Conservation (phyloP, 2,888 invertebrate species). For the Andrena dorsata region DNA sequence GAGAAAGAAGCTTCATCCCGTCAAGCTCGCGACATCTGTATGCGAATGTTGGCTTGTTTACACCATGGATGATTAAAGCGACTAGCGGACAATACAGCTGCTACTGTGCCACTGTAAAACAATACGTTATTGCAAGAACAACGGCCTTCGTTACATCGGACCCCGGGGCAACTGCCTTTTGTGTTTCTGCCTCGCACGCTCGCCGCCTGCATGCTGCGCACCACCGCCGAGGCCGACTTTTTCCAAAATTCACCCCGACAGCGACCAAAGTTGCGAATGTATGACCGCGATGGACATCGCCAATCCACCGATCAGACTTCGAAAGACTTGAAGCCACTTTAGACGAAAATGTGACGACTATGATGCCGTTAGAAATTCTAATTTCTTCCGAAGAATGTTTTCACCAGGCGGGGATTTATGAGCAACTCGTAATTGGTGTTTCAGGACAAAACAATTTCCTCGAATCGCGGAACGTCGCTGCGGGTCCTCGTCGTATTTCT, state of each 20-base stretch:
- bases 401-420: not conserved
- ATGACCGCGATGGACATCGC: not conserved
- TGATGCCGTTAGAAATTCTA: too few species aligned
- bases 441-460: not conserved
- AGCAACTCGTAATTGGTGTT: not conserved
- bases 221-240: not conserved
- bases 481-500: slow-evolving; percentile 4
- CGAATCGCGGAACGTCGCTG: not conserved
- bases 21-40: not conserved
- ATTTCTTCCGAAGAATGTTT: too few species aligned
- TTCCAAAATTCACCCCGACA: slow-evolving; percentile 27
- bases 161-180: slow-evolving; percentile 49
- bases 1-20: too few species aligned
- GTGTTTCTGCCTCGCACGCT: slow-evolving; percentile 15
- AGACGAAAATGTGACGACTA: too few species aligned
- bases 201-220: not conserved
- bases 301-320: slow-evolving; percentile 2
- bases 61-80: slow-evolving; percentile 54
- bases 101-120: slow-evolving; percentile 38
- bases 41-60: slow-evolving; percentile 52
- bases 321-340: too few species aligned
- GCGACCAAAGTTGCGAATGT: not conserved
- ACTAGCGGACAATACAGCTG: slow-evolving; percentile 27
- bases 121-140: slow-evolving; percentile 60
- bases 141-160: slow-evolving; percentile 54